A percentile compares a stretch with the other conserved stretches of the same genome.
Evolutionary conservation across 2,113 vertebrate genomes (phyloP).

Genomic region (Nematolebias whitei): DNA sequence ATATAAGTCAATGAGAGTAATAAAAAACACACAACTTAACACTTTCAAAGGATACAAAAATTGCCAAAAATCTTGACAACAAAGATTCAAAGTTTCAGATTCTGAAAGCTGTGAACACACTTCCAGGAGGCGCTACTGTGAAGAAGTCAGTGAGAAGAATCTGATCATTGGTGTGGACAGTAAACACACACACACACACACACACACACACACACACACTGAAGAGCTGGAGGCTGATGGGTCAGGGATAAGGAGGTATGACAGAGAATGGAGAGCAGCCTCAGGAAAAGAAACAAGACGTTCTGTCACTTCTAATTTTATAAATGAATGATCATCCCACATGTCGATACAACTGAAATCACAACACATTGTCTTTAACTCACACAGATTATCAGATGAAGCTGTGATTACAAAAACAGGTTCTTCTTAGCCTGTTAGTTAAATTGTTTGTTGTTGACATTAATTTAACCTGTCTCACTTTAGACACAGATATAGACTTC

Average conservation of each 20-base stretch:
- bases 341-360: not conserved
- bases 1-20: not conserved
- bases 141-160: not conserved
- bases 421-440: not conserved
- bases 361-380: not conserved
- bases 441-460: not conserved
- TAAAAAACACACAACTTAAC: not conserved
- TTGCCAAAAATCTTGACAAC: not conserved
- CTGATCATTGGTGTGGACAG: not conserved
- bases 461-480: not conserved
- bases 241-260: slow-evolving; percentile 1
- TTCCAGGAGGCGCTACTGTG: not conserved
- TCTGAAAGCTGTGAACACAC: not conserved
- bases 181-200: not conserved
- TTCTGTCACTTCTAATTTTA: slow-evolving; percentile 11
- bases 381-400: not conserved
- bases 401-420: not conserved
- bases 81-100: not conserved
- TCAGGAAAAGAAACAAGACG: not conserved
- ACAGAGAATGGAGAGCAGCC: not conserved
- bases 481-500: no score
- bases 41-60: not conserved
- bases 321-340: not conserved
- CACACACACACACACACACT: not conserved
- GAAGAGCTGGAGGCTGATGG: slow-evolving; percentile 6